phyloP scores from a whole-genome alignment of 2,113 vertebrate species.

The Aleadryas rufinucha region DNA sequence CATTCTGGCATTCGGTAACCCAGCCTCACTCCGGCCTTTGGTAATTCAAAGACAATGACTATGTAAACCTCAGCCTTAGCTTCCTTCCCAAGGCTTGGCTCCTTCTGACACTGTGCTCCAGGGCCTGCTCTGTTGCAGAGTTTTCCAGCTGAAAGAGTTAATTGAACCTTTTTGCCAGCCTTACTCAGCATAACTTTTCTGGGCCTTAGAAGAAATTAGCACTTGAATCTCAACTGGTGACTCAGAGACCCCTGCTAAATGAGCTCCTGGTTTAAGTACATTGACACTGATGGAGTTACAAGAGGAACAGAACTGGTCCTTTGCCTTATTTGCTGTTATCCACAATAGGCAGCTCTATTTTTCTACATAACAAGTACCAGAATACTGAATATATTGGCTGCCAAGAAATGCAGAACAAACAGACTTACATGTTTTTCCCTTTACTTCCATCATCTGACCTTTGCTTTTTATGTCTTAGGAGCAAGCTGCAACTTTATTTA shows the following conservation, averaged over 20 bases:
- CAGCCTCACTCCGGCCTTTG: not conserved
- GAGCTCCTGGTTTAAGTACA: not conserved
- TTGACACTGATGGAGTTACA: not conserved
- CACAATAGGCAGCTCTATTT: slow-evolving; percentile 40
- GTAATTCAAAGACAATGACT: not conserved
- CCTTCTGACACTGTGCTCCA: not conserved
- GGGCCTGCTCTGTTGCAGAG: not conserved
- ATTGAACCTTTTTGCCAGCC: not conserved
- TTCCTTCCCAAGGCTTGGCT: not conserved
- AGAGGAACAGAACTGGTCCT: not conserved
- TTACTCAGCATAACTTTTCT: not conserved
- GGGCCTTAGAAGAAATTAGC: not conserved
- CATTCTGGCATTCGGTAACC: not conserved
- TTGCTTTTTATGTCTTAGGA: slow-evolving; percentile 50
- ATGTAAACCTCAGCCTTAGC: not conserved
- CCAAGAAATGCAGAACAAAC: slow-evolving; percentile 58
- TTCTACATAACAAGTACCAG: slow-evolving; percentile 57
- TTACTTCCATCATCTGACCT: slow-evolving; percentile 64
- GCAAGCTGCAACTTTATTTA: slow-evolving; percentile 43
- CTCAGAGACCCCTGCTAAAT: not conserved
- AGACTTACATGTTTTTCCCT: slow-evolving; percentile 49
- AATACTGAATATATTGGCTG: slow-evolving; percentile 11
- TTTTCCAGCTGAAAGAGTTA: not conserved
- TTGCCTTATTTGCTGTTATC: slow-evolving; percentile 17
- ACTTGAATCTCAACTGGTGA: not conserved